These are phyloP conservation scores for Calephelis perditalis DNA, from an alignment of 2,888 invertebrate species.

Conservation along the genomic window DNA sequence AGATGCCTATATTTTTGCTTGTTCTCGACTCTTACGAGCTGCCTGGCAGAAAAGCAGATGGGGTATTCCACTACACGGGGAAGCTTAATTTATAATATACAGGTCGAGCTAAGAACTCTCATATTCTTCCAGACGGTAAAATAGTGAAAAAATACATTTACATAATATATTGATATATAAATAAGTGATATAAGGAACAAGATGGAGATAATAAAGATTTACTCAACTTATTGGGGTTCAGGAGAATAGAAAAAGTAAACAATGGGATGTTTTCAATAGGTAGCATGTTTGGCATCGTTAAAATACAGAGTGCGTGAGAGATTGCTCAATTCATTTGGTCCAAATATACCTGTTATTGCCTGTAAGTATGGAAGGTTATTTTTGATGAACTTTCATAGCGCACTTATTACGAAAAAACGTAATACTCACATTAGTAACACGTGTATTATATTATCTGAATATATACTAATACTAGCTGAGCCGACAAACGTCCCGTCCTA, in stretches of 20 bases:
- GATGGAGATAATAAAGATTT: slow-evolving; percentile 1
- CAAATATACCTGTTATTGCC: slow-evolving; percentile 35
- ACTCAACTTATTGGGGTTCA: slow-evolving; percentile 6
- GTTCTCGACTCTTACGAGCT: too few species aligned
- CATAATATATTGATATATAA: too few species aligned
- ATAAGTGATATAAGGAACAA: neutral
- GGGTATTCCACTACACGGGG: too few species aligned
- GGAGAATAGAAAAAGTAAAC: slow-evolving; percentile 16
- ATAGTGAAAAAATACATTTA: too few species aligned
- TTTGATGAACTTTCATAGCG: neutral
- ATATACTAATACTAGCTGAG: too few species aligned
- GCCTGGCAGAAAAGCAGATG: too few species aligned
- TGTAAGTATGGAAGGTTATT: slow-evolving; percentile 25
- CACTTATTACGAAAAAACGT: neutral
- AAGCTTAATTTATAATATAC: too few species aligned
- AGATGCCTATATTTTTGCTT: too few species aligned
- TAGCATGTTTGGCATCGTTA: slow-evolving; percentile 49
- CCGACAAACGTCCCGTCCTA: too few species aligned
- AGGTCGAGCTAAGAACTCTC: too few species aligned
- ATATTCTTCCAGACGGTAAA: too few species aligned
- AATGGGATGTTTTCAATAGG: slow-evolving; percentile 23
- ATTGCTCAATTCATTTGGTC: slow-evolving; percentile 24
- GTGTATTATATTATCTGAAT: too few species aligned
- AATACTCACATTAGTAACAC: neutral
- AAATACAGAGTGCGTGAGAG: slow-evolving; percentile 36